Conservation (phyloP, 2,888 invertebrate genomes). For the Cybosia mesomella region DNA sequence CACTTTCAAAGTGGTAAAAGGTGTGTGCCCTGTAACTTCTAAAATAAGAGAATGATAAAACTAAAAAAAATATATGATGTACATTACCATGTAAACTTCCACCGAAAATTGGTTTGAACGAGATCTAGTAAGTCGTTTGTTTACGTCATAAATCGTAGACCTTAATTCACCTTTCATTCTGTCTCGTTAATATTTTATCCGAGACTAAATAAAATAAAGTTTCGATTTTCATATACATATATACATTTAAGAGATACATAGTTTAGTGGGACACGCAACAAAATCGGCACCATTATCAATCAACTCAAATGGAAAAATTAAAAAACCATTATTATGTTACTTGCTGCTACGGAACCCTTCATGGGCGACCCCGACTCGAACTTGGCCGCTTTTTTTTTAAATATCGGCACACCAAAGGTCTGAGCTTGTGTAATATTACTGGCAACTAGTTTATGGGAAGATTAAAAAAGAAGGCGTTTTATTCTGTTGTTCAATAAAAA, state of each 20-base stretch:
- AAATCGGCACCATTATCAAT: background rate
- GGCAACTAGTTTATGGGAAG: background rate
- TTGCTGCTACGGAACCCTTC: too few species aligned
- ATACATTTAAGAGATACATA: background rate
- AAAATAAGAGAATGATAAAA: too few species aligned
- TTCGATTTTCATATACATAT: background rate
- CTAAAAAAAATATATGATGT: too few species aligned
- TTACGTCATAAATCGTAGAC: too few species aligned
- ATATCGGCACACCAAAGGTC: background rate
- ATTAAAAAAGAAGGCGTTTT: background rate
- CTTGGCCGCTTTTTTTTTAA: background rate
- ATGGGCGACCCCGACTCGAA: too few species aligned
- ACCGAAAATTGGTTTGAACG: too few species aligned
- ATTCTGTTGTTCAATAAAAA: conserved; percentile 48
- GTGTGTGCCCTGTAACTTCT: too few species aligned
- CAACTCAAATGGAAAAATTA: too few species aligned
- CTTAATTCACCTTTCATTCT: background rate
- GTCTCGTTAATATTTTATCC: background rate
- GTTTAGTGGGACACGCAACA: background rate
- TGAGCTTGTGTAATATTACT: background rate
- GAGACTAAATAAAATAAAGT: background rate
- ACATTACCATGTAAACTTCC: too few species aligned
- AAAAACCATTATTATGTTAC: too few species aligned
- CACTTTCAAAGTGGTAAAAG: too few species aligned
- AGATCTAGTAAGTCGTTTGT: too few species aligned